Evolutionary conservation across 2,888 invertebrate species (phyloP), one percentile per base, ranked within the genome.

Genomic region (Steinernema hermaphroditum): DNA sequence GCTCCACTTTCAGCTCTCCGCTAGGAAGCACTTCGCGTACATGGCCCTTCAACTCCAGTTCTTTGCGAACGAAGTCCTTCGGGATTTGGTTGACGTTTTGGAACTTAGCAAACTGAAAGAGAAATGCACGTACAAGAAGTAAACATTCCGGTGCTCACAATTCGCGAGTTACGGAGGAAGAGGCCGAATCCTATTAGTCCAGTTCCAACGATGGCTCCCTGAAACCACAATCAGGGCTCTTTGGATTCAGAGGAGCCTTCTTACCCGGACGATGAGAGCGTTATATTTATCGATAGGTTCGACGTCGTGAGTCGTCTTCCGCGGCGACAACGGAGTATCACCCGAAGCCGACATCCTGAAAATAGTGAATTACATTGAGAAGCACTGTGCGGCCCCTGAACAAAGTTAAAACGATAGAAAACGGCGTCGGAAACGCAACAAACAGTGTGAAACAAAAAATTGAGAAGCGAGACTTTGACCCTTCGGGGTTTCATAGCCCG

Each of bases 11-110:
- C 8, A 85, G 72, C 19, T 82, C 78, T 32, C 85, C 85, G 34
- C 74, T 77, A 8, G 81, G 81, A 22, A 80, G 75, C n/a, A 85
- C 81, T 73, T 82, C 75, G 4, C 80, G 73, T 24, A 82, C 73
- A 24, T 74, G 76, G 68, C 86, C 86, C 69, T 82, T 83, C 69
- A 86, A 74, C 74, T 80, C 81, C 32, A 84, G 71, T 68, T 86
- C 84, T 71, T 83, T 86, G 22, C 82, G 81, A 71, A 85, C 77
- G 73, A 84, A 85, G 44, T 84, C 83, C 70, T 82, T 79, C 22
- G 86, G 86, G 70, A 86, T 86, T 74, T 86, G 81, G 41, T 77
- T 80, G 29, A 85, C 84, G 72, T 82, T 82, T 72, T 83, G 79
- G 76, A 85, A 84, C 57, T 79, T 78, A 68, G 86, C 80, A 70